Conservation (phyloP, 2,113 vertebrate species). For the Cebus imitator region DNA sequence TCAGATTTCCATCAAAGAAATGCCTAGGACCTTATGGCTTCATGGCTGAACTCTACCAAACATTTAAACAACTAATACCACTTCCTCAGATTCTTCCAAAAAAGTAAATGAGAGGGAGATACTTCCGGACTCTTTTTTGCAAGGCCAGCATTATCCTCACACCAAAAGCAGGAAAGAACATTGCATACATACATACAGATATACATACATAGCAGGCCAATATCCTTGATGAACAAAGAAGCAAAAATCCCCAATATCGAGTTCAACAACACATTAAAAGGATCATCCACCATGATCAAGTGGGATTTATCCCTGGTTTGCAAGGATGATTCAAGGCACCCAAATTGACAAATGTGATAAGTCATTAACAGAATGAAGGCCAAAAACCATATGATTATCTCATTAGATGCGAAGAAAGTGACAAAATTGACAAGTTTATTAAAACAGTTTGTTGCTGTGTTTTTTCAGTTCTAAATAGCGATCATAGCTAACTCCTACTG, state of each 20-base stretch:
- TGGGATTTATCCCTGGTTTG: neutral
- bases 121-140: neutral
- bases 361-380: neutral
- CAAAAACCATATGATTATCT: neutral
- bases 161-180: neutral
- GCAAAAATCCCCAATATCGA: neutral
- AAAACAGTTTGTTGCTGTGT: neutral
- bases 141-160: neutral
- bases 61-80: neutral
- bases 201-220: neutral
- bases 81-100: neutral
- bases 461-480: conserved; percentile 14
- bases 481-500: neutral
- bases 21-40: neutral
- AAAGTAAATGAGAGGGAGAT: neutral
- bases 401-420: neutral
- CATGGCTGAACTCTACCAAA: neutral
- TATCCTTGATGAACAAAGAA: neutral
- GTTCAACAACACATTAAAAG: neutral
- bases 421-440: neutral
- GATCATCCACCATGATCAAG: neutral
- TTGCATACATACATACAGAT: neutral
- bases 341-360: neutral
- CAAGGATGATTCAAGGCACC: neutral
- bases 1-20: neutral